Percentiles rank a stretch among this genome's conserved stretches.
Evolutionary conservation across 2,797 vertebrate species (phyloP).

Genomic region (Pelochelys cantorii): DNA sequence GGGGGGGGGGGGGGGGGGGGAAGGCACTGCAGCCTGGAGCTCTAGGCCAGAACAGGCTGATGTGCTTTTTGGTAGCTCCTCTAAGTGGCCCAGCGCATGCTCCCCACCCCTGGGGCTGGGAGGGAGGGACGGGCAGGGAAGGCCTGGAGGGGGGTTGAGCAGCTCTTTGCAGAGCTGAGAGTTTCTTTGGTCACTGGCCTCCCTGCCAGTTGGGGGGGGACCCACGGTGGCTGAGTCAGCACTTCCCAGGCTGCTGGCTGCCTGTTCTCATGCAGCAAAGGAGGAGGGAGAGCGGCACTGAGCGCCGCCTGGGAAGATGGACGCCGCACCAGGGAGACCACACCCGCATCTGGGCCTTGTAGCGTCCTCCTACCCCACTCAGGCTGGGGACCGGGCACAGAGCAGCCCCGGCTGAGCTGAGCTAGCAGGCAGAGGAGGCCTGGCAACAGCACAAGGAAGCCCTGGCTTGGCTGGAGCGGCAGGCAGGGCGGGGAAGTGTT

Average conservation of each 20-base stretch:
- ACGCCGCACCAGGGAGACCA: fast-evolving
- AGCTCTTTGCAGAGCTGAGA: not conserved
- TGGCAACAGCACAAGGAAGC: fast-evolving
- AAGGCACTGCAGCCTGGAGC: too few relatives aligned
- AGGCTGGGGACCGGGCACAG: fast-evolving
- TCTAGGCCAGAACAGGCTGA: fast-evolving
- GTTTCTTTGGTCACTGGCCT: not conserved
- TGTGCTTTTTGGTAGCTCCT: not conserved
- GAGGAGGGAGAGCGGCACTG: not conserved
- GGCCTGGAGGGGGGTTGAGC: not conserved
- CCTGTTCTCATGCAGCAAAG: not conserved
- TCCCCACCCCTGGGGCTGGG: not conserved
- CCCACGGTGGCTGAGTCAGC: not conserved
- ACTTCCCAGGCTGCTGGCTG: not conserved
- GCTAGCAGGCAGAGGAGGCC: not conserved
- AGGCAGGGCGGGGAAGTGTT: fast-evolving
- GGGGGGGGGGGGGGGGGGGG: not conserved
- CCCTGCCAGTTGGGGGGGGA: not conserved
- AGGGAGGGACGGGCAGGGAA: not conserved
- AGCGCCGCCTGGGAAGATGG: not conserved
- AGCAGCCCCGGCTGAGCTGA: fast-evolving
- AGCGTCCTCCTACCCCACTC: fast-evolving
- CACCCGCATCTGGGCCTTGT: not conserved
- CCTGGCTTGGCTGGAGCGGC: not conserved
- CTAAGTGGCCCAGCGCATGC: not conserved